Conservation (phyloP, 2,113 vertebrate species). For the Bubalus kerabau region DNA sequence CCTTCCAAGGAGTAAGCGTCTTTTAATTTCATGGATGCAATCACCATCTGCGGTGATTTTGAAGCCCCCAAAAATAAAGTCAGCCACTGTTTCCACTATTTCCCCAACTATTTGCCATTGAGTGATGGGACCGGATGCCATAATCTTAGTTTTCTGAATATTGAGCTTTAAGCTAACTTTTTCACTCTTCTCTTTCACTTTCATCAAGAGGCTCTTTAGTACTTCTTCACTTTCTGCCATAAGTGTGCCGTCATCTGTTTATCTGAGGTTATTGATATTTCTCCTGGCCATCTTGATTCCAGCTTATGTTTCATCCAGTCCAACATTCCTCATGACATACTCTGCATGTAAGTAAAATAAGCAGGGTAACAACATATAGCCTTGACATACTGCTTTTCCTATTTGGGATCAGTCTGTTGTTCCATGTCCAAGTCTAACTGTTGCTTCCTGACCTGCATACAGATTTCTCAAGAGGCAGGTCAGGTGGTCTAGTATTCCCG, state of each 20-base stretch:
- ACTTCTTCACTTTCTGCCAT: not conserved
- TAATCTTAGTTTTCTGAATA: not conserved
- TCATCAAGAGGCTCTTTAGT: not conserved
- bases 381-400: not conserved
- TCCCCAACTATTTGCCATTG: not conserved
- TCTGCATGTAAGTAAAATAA: not conserved
- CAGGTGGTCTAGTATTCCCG: not conserved
- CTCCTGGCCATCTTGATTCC: not conserved
- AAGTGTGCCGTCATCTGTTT: not conserved
- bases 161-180: not conserved
- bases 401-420: not conserved
- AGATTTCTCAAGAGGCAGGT: not conserved
- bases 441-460: not conserved
- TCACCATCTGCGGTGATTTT: not conserved
- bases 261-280: not conserved
- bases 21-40: not conserved
- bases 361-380: not conserved
- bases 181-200: not conserved
- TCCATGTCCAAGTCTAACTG: not conserved
- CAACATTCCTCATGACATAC: fast-evolving
- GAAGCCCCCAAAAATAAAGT: fast-evolving
- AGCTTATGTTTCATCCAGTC: not conserved
- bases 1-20: not conserved
- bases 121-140: not conserved
- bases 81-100: not conserved